Conservation (phyloP, 2,113 vertebrate species). For the Rynchops niger region DNA sequence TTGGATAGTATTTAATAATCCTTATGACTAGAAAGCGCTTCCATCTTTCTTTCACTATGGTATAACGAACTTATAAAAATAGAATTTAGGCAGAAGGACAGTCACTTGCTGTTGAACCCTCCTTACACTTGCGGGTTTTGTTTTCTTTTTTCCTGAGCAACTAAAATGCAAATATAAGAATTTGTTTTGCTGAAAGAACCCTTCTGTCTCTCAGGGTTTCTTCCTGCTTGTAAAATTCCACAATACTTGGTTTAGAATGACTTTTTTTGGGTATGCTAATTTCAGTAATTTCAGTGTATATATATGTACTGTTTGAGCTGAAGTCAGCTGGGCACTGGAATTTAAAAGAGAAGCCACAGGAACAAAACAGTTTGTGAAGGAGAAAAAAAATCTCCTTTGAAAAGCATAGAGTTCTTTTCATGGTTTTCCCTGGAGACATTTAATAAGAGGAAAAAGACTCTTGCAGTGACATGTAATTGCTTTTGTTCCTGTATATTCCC, state of each 20-base stretch:
- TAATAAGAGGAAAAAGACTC: constrained; percentile 1
- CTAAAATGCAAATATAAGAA: not conserved
- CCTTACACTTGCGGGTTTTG: not conserved
- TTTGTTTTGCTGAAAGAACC: not conserved
- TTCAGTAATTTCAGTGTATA: not conserved
- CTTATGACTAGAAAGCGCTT: not conserved
- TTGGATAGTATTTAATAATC: not conserved
- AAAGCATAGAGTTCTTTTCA: not conserved
- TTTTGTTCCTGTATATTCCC: constrained; percentile 24
- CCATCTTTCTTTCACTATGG: not conserved
- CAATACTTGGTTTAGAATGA: not conserved
- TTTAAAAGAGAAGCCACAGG: not conserved
- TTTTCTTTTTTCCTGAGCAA: not conserved
- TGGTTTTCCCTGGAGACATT: constrained; percentile 5
- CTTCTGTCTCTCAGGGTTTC: not conserved
- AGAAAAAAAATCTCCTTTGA: not conserved
- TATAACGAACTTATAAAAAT: not conserved
- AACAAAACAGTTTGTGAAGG: not conserved
- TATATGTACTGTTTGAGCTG: not conserved
- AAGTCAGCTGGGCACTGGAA: not conserved
- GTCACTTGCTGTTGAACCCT: not conserved
- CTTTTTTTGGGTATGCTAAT: not conserved
- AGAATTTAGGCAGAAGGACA: not conserved
- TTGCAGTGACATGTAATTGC: constrained; percentile 20
- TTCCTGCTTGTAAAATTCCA: not conserved